Conservation (phyloP, 2,888 invertebrate species). For the Eristalis intricaria region DNA sequence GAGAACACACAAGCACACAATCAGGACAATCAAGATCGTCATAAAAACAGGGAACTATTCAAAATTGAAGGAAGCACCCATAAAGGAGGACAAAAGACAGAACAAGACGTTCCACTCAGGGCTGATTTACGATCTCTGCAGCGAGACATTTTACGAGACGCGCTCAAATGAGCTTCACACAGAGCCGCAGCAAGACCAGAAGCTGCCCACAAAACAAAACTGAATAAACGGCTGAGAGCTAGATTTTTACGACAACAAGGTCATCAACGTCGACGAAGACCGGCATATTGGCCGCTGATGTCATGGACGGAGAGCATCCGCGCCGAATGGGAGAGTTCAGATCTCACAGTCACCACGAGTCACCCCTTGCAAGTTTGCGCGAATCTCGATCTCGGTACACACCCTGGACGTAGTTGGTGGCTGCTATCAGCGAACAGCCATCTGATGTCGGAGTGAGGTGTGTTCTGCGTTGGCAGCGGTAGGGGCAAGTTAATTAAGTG, state of each 20-base stretch:
- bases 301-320: too few species aligned
- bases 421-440: background rate
- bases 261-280: background rate
- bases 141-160: conserved; percentile 32
- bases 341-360: background rate
- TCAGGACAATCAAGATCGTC: background rate
- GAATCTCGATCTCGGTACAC: background rate
- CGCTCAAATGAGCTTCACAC: background rate
- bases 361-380: background rate
- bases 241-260: background rate
- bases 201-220: background rate
- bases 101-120: background rate
- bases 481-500: conserved; percentile 56
- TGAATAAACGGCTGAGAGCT: background rate
- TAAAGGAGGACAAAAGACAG: background rate
- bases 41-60: background rate
- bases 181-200: background rate
- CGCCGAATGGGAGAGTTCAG: background rate
- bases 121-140: conserved; percentile 35
- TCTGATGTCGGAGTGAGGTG: background rate
- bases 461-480: background rate
- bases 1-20: background rate
- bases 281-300: too few species aligned
- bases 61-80: background rate
- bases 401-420: background rate